Evolutionary conservation across 2,797 vertebrate genomes (phyloP).

Genomic region (Octomys mimax): DNA sequence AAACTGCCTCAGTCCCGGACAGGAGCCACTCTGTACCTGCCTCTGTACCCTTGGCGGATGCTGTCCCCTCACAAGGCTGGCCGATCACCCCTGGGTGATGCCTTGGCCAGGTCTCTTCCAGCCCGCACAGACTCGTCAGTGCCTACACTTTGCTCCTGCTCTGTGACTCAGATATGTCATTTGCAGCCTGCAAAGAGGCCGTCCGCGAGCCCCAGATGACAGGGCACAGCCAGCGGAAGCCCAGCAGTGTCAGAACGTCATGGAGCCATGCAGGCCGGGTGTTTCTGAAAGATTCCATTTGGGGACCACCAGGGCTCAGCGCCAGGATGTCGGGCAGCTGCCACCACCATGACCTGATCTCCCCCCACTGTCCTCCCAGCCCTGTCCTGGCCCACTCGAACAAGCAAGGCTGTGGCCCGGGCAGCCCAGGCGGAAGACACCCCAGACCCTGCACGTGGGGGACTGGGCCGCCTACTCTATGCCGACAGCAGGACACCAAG

Average conservation of each 20-base stretch:
- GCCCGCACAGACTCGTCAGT: fast-evolving
- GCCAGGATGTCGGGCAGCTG: neutral
- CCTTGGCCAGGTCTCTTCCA: neutral
- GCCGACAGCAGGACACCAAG: neutral
- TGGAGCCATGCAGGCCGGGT: fast-evolving
- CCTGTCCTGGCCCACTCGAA: fast-evolving
- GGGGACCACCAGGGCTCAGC: neutral
- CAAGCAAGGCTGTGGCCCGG: fast-evolving
- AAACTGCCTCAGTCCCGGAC: neutral
- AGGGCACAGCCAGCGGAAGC: conserved; percentile 51
- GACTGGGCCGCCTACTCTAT: neutral
- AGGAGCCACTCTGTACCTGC: neutral
- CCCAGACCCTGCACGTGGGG: neutral
- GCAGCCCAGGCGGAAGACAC: fast-evolving
- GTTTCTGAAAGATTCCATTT: conserved; percentile 1
- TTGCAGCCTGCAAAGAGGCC: neutral
- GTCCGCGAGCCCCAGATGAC: neutral
- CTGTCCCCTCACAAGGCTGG: neutral
- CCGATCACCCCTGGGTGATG: fast-evolving
- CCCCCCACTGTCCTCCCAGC: neutral
- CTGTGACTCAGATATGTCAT: neutral
- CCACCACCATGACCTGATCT: fast-evolving
- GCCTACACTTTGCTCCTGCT: neutral
- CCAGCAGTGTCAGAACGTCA: neutral
- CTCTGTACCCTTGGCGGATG: neutral